Base-by-base conservation (phyloP, 2,113 vertebrate species). In the Vidua chalybeata region DNA sequence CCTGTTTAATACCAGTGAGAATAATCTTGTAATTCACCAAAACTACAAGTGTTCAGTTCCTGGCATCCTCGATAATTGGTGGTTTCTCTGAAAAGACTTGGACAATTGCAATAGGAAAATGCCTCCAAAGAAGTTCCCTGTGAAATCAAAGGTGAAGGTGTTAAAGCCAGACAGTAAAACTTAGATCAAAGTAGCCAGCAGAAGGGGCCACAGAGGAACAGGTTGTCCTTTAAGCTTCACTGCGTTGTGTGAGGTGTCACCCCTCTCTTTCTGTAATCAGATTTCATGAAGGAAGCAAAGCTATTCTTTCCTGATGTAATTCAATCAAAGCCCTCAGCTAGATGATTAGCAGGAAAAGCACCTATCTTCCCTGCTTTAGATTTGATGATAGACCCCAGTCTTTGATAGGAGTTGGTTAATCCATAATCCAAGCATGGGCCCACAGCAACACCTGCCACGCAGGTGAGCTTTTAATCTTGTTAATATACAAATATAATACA, bases 181-280 rank as follows among this genome's bases (percentile, higher is more conserved):
- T 95, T 85, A 91, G 91, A 97, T 97, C 90, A 96, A 97, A 97
- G 97, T 85, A 94, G 86, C 85, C 84, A 96, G 86, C 82, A 93
- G 94, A 93, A 96, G 83, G 59, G 94, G 54, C 63, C 35, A 15
- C 8, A 52, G 93, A 94, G 89, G 72, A 95, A 43, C 51, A 83
- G 80, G 64, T 73, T 96, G 95, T 95, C 81, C 93, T 91, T 94
- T 96, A 87, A 88, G 76, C 79, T 89, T 89, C 68, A 23, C 78
- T 41, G 1, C 9, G 30, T 92, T 81, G 49, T 94, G 72, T 81
- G 79, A 97, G 87, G 89, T 95, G 85, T 68, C 61, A 62, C 76
- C 56, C 85, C 62, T 95, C 48, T 93, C 76, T 75, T 76, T 66
- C 52, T 91, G 46, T 97, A 92, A 97, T 98, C 96, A 94, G 54